These are phyloP conservation scores for Polydrusus cervinus DNA, from an alignment of 2,888 invertebrate species.

Conservation along the genomic window DNA sequence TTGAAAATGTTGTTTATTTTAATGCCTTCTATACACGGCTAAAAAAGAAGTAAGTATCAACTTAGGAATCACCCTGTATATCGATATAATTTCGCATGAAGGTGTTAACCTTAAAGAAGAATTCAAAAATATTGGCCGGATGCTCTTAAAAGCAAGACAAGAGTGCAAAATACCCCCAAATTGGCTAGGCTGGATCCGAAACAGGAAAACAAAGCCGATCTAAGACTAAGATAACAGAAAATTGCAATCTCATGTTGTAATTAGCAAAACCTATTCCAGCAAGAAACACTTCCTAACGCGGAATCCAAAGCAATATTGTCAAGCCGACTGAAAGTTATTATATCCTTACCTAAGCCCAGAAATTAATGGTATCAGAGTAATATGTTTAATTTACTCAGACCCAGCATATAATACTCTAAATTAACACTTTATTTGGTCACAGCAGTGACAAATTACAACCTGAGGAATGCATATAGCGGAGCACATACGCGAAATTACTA, in stretches of 20 bases:
- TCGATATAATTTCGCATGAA: too few relatives aligned
- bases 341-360: constrained; percentile 27
- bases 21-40: too few relatives aligned
- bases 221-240: not conserved
- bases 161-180: too few relatives aligned
- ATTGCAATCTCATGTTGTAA: not conserved
- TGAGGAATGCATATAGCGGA: constrained; percentile 41
- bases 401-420: constrained; percentile 35
- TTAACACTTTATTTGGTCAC: constrained; percentile 41
- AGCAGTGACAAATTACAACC: constrained; percentile 38
- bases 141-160: too few relatives aligned
- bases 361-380: constrained; percentile 33
- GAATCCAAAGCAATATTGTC: constrained; percentile 14
- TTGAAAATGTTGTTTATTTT: too few relatives aligned
- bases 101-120: too few relatives aligned
- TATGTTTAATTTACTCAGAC: constrained; percentile 40
- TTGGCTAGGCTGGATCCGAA: too few relatives aligned
- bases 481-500: constrained; percentile 36
- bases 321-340: constrained; percentile 1
- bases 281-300: not conserved
- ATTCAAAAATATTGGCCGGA: too few relatives aligned
- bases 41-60: too few relatives aligned
- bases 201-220: not conserved
- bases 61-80: too few relatives aligned
- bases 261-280: not conserved